A percentile compares a stretch with the other conserved stretches of the same genome.
phyloP scores from a whole-genome alignment of 1,140 invertebrate species.

The Calycopis cecrops region DNA sequence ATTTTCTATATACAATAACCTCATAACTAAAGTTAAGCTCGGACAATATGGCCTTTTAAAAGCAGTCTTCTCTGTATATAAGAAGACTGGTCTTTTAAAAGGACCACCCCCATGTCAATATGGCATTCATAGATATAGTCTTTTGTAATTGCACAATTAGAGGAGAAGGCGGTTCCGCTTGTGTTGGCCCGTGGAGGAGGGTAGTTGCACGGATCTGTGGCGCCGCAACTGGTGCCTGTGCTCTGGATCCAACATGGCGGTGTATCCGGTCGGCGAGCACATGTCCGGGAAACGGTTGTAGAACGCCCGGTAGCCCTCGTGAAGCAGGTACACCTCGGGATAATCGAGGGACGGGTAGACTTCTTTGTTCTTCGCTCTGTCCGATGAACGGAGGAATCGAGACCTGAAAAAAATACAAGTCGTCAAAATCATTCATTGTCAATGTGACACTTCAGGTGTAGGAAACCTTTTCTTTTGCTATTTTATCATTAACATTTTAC shows the following conservation, averaged over 20 bases:
- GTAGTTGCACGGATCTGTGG: constrained; percentile 32
- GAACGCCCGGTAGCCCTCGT: constrained; percentile 96
- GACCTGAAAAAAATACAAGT: constrained; percentile 76
- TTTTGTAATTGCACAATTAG: constrained; percentile 24
- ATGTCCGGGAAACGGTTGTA: constrained; percentile 82
- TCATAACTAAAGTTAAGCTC: constrained; percentile 16
- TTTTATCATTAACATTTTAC: no score
- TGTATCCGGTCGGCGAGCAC: constrained; percentile 77
- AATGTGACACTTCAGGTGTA: no score
- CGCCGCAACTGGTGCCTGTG: constrained; percentile 33
- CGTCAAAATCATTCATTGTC: no score
- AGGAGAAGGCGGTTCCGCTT: constrained; percentile 30
- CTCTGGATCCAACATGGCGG: constrained; percentile 55
- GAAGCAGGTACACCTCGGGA: constrained; percentile 95
- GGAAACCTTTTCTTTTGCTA: no score
- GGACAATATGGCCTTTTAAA: constrained; percentile 18
- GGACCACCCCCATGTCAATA: constrained; percentile 13
- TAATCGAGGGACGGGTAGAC: constrained; percentile 92
- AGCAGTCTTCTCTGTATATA: neutral
- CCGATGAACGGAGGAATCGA: constrained; percentile 88
- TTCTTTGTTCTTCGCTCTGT: constrained; percentile 88
- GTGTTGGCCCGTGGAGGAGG: constrained; percentile 20
- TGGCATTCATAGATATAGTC: constrained; percentile 12
- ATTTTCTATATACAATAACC: constrained; percentile 39
- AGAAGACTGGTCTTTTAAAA: constrained; percentile 13